Evolutionary conservation across 2,797 vertebrate genomes (phyloP), one percentile per base, ranked within the genome.

Genomic region (Enteromius trimaculatus): DNA sequence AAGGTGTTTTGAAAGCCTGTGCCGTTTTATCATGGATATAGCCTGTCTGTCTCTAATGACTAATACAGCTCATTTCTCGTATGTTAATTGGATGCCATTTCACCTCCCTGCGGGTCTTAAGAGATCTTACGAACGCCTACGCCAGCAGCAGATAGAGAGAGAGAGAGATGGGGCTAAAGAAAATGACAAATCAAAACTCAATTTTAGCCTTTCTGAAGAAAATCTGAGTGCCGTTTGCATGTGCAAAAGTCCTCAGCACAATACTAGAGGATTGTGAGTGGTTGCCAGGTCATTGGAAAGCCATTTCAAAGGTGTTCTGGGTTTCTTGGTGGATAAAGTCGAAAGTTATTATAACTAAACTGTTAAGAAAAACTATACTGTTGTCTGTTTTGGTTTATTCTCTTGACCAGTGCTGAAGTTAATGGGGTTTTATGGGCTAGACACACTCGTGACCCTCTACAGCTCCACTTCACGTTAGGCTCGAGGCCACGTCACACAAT

Each of bases 401-500:
- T 39, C 37, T 39, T 39, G n/a, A 17, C 31, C 42, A 16, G 62
- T 53, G 0, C n/a, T 42, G 8, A 53, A 74, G 55, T 51, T 51
- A 64, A 23, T 19, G 21, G 51, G 17, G 79, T 71, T 71, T 70
- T 26, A 17, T 26, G 23, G 26, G 8, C 21, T 39, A 60, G 37
- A 71, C 51, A 72, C 39, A 64, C 80, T 62, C 44, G 55, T 79
- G 79, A 84, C 31, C 9, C 13, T 51, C 47, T 60, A 1, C 39
- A 79, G 6, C 34, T 23, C 23, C 31, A 2, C 31, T 31, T 31
- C 65, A 82, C 17, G 19, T 81, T 81, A 83, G 68, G 72, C 17
- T 80, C 4, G 3, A 58, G 79, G 81, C 69, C 17, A 6, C 6
- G n/a, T 8, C 58, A 60, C 58, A 85, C 81, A 85, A 21, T 77